Evolutionary conservation across 2,888 invertebrate species (phyloP).

Genomic region (Drosophila histrio): DNA sequence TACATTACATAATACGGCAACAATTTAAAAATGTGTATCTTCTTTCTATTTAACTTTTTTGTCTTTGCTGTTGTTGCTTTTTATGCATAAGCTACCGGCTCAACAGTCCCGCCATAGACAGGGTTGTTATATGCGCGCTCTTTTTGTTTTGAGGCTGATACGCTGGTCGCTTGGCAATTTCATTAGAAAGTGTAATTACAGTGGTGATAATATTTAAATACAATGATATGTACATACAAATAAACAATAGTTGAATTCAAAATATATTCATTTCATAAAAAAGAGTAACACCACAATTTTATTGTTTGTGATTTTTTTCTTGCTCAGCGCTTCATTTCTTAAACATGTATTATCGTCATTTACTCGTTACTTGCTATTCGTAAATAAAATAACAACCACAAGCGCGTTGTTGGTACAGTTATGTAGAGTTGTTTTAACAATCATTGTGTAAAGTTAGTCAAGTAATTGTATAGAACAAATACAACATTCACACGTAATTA

Average conservation of each 20-base stretch:
- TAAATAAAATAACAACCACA: conserved; percentile 14
- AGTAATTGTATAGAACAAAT: too few species aligned
- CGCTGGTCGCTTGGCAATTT: conserved; percentile 1
- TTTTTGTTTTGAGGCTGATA: conserved; percentile 8
- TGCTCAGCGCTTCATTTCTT: not conserved
- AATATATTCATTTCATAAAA: too few species aligned
- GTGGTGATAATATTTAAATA: not conserved
- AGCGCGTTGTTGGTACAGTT: conserved; percentile 38
- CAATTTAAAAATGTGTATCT: not conserved
- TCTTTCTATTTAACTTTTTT: not conserved
- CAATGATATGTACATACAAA: too few species aligned
- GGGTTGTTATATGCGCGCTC: conserved; percentile 55
- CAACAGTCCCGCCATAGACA: conserved; percentile 29
- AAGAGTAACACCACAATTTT: too few species aligned
- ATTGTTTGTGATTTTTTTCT: not conserved
- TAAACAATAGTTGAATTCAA: too few species aligned
- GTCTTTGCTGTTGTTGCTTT: not conserved
- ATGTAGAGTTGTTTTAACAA: conserved; percentile 1
- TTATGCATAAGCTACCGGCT: conserved; percentile 26
- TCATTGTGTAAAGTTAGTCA: too few species aligned
- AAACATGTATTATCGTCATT: conserved; percentile 6
- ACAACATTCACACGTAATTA: too few species aligned
- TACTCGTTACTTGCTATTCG: conserved; percentile 7
- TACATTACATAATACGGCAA: conserved; percentile 17
- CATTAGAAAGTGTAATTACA: not conserved